Conservation (phyloP, 2,113 vertebrate genomes). For the Triplophysa siluroides region DNA sequence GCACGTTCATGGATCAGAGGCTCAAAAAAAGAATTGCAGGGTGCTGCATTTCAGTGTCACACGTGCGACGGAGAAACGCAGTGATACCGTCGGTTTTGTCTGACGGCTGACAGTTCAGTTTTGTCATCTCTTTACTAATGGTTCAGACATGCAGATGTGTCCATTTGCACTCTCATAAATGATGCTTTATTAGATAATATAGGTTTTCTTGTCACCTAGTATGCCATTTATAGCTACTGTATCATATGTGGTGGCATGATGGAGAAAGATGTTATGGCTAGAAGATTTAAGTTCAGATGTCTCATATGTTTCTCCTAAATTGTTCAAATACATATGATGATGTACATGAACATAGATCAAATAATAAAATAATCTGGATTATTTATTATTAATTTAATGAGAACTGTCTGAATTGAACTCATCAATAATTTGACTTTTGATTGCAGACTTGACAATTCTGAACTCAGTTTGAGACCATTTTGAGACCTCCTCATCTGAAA, state of each 20-base stretch:
- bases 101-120: neutral
- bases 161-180: neutral
- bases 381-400: no score
- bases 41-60: slow-evolving; percentile 25
- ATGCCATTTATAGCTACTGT: neutral
- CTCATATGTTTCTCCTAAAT: no score
- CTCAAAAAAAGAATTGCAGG: slow-evolving; percentile 50
- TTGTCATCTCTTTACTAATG: slow-evolving; percentile 19
- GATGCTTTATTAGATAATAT: slow-evolving; percentile 12
- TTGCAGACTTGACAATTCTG: no score
- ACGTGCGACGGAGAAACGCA: neutral
- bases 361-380: no score
- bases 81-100: neutral
- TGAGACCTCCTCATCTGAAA: no score
- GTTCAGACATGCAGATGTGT: slow-evolving; percentile 18
- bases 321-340: no score
- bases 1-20: slow-evolving; percentile 52
- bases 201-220: slow-evolving; percentile 19
- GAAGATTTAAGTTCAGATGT: neutral
- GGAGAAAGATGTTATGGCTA: neutral
- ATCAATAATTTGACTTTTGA: no score
- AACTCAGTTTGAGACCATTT: no score
- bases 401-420: no score
- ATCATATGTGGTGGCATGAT: neutral
- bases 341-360: no score